Evolutionary conservation across 1,140 invertebrate species (phyloP).

Genomic region (Cepaea nemoralis): DNA sequence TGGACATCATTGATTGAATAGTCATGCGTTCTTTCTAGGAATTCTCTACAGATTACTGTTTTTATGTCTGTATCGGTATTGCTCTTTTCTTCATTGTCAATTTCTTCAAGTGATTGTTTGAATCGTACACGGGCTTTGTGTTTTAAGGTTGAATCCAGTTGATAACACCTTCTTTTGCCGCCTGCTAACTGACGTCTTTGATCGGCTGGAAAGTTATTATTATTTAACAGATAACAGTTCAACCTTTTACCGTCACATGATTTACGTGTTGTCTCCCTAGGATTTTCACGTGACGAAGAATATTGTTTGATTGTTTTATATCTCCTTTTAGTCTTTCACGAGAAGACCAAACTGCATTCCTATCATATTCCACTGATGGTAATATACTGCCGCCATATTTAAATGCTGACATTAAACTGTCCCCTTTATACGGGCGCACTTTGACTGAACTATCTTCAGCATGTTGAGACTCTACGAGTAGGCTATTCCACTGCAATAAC

Average conservation of each 20-base stretch:
- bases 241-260: neutral
- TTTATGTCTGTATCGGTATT: neutral
- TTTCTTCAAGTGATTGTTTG: neutral
- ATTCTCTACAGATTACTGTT: neutral
- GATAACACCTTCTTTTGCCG: neutral
- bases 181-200: neutral
- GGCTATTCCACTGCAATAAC: too few species aligned
- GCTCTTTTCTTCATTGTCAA: neutral
- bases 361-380: neutral
- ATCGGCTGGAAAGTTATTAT: neutral
- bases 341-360: neutral
- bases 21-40: neutral
- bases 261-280: neutral
- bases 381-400: neutral
- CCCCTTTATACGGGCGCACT: too few species aligned
- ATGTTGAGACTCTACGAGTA: too few species aligned
- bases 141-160: neutral
- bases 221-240: neutral
- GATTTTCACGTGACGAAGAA: neutral
- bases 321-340: neutral
- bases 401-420: too few species aligned
- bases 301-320: neutral
- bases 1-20: neutral
- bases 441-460: too few species aligned
- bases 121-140: neutral